phyloP scores from a whole-genome alignment of 1,140 invertebrate species.

The Coenobita brevimanus region DNA sequence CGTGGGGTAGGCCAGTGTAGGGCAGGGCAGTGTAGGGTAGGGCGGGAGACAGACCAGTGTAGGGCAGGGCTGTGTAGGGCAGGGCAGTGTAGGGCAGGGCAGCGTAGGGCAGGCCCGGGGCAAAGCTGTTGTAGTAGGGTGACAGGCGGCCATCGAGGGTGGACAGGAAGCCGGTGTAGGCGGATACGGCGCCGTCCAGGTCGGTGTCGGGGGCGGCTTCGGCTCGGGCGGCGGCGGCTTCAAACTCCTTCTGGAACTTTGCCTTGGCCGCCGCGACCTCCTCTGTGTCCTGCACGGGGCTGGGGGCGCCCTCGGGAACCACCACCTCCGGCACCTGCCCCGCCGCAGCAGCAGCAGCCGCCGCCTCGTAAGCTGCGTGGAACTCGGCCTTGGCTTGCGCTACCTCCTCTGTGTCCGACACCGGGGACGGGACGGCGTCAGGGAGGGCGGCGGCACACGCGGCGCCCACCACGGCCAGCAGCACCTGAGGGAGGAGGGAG shows the following conservation, averaged over 20 bases:
- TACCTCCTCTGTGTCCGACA: slow-evolving; percentile 21
- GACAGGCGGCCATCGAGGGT: slow-evolving; percentile 6
- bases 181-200: slow-evolving; percentile 19
- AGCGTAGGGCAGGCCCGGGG: not conserved
- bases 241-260: no score
- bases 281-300: no score
- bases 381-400: slow-evolving; percentile 1
- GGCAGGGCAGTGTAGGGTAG: no score
- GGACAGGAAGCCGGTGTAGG: slow-evolving; percentile 5
- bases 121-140: not conserved
- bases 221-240: no score
- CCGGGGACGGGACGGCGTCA: not conserved
- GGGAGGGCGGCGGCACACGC: slow-evolving; percentile 3
- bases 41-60: no score
- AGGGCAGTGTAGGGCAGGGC: no score
- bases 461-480: slow-evolving; percentile 22
- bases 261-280: no score
- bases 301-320: no score
- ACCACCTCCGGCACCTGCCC: no score
- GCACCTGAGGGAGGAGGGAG: not conserved
- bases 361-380: slow-evolving; percentile 55
- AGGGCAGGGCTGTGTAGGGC: no score
- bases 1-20: no score
- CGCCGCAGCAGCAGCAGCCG: slow-evolving; percentile 47
- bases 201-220: slow-evolving; percentile 65